Percentiles rank a stretch among this genome's conserved stretches.
These are phyloP conservation scores for Allygus modestus DNA, from an alignment of 2,888 invertebrate species.

Conservation along the genomic window DNA sequence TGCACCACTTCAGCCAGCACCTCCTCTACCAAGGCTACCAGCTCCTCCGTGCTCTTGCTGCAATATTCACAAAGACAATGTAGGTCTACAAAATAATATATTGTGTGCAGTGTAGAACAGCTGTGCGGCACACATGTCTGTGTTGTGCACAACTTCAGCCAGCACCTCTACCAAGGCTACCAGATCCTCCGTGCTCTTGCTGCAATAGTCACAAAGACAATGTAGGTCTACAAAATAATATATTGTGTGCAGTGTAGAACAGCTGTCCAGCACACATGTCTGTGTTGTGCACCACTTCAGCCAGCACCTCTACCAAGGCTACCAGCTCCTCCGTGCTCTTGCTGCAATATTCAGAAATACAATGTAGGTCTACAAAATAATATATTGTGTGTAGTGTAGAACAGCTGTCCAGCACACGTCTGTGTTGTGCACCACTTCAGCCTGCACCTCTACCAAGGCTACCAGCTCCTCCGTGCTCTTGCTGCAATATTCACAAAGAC, in stretches of 20 bases:
- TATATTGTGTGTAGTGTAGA: conserved; percentile 84
- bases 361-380: no score
- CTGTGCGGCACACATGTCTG: conserved; percentile 80
- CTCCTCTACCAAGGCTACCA: conserved; percentile 80
- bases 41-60: conserved; percentile 77
- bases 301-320: no score
- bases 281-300: no score
- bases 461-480: conserved; percentile 79
- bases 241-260: no score
- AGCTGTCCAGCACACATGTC: no score
- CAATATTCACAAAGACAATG: no score
- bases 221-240: no score
- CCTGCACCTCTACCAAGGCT: conserved; percentile 81
- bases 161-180: conserved; percentile 82
- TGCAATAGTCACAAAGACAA: no score
- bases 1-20: conserved; percentile 83
- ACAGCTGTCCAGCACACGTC: conserved; percentile 81
- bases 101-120: conserved; percentile 84
- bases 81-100: no score
- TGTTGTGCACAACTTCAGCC: conserved; percentile 81
- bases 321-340: no score
- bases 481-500: conserved; percentile 80
- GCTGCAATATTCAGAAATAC: no score
- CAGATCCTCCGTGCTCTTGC: conserved; percentile 78
- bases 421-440: conserved; percentile 81